Conservation (phyloP, 1,140 invertebrate species). For the Littorina saxatilis region DNA sequence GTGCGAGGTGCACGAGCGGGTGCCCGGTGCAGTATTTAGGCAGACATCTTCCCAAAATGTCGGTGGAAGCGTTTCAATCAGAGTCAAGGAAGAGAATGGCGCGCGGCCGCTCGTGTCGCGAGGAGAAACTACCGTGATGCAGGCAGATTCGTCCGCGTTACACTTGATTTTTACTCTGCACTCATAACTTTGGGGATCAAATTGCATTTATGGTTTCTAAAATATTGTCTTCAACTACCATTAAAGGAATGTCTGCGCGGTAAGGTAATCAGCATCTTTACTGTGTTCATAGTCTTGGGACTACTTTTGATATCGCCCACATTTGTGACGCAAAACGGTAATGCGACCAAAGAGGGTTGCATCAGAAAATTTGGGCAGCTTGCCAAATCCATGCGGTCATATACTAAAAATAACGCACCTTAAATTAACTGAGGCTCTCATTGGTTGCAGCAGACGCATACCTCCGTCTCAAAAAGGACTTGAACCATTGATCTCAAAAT, state of each 20-base stretch:
- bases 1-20: conserved; percentile 40
- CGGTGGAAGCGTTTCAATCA: too few relatives aligned
- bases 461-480: too few relatives aligned
- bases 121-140: not conserved
- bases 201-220: too few relatives aligned
- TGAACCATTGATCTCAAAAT: too few relatives aligned
- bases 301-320: too few relatives aligned
- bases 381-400: not conserved
- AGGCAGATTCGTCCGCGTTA: conserved; percentile 8
- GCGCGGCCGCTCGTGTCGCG: not conserved
- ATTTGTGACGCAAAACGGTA: too few relatives aligned
- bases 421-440: not conserved
- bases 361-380: conserved; percentile 30
- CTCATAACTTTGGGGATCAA: not conserved
- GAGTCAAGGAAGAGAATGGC: conserved; percentile 8
- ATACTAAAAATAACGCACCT: conserved; percentile 2
- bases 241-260: too few relatives aligned
- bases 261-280: too few relatives aligned
- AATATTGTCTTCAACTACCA: too few relatives aligned
- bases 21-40: conserved; percentile 38
- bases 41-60: conserved; percentile 23
- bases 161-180: not conserved
- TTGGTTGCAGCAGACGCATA: not conserved
- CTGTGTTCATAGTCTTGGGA: too few relatives aligned
- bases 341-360: too few relatives aligned